phyloP scores from a whole-genome alignment of 2,113 vertebrate genomes.

The Odobenus rosmarus region DNA sequence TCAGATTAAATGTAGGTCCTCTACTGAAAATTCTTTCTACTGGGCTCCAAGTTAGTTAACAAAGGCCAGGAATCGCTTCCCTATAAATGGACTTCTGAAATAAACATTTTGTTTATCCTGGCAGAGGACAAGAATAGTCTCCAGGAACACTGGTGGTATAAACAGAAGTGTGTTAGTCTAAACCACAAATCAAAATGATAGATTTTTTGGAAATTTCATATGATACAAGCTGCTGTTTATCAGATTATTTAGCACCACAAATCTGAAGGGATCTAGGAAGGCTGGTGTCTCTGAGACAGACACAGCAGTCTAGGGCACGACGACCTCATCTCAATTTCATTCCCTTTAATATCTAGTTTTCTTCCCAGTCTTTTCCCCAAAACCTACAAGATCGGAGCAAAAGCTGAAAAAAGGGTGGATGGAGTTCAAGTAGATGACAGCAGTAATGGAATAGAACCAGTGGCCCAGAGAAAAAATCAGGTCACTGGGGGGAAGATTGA shows the following conservation, averaged over 20 bases:
- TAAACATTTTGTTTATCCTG: neutral
- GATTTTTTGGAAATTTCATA: neutral
- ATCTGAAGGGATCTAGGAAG: neutral
- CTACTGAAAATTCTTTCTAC: neutral
- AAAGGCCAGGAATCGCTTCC: neutral
- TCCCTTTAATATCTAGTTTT: neutral
- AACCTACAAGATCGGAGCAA: neutral
- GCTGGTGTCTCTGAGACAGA: neutral
- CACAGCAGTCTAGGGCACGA: neutral
- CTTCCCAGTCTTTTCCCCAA: neutral
- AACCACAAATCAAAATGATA: neutral
- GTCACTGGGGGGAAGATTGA: neutral
- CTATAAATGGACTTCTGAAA: neutral
- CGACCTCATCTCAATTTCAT: too few species aligned
- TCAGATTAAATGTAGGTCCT: too few species aligned
- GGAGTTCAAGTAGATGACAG: neutral
- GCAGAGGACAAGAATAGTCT: neutral
- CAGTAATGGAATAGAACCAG: neutral
- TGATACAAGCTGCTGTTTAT: neutral
- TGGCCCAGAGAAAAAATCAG: neutral
- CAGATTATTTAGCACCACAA: neutral
- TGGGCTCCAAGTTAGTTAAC: neutral
- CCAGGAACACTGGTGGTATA: neutral
- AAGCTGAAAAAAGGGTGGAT: neutral
- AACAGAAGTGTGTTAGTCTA: neutral